These are phyloP conservation scores for Esox masquinongy DNA, from an alignment of 2,797 vertebrate genomes.

Conservation along the genomic window DNA sequence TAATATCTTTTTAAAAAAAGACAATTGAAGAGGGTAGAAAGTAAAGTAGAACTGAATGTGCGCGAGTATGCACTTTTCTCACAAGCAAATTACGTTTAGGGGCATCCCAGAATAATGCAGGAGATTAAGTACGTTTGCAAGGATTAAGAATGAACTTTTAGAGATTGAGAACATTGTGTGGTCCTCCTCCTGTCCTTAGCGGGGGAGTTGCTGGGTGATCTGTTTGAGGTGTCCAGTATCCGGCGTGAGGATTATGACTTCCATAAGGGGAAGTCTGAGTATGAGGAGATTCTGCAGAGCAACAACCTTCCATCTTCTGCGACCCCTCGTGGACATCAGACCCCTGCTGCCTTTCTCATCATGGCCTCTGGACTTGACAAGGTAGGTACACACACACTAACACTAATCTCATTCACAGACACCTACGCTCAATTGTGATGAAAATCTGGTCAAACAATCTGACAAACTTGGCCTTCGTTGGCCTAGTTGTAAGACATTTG, in stretches of 20 bases:
- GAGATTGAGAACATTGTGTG: not conserved
- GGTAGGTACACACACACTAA: conserved; percentile 54
- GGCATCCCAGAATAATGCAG: no score
- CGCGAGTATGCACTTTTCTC: no score
- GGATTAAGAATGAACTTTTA: no score
- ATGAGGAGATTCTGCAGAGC: conserved; percentile 80
- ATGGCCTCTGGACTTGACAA: conserved; percentile 81
- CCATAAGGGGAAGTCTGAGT: conserved; percentile 82
- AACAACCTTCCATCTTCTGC: conserved; percentile 79
- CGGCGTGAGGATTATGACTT: conserved; percentile 82
- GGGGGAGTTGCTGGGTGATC: conserved; percentile 76
- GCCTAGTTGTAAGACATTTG: no score
- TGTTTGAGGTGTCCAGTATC: conserved; percentile 81
- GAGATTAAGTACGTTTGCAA: no score
- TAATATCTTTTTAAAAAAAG: no score
- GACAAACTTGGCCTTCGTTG: no score
- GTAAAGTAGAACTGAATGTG: no score
- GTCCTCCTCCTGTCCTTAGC: conserved; percentile 51
- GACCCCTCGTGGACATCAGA: conserved; percentile 80
- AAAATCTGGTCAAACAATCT: no score
- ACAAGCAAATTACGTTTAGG: no score
- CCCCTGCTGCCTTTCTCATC: conserved; percentile 83
- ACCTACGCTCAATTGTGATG: no score
- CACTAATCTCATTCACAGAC: not conserved
- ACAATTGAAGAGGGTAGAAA: no score